phyloP scores from a whole-genome alignment of 2,797 vertebrate species.

The Danio jaintianensis region DNA sequence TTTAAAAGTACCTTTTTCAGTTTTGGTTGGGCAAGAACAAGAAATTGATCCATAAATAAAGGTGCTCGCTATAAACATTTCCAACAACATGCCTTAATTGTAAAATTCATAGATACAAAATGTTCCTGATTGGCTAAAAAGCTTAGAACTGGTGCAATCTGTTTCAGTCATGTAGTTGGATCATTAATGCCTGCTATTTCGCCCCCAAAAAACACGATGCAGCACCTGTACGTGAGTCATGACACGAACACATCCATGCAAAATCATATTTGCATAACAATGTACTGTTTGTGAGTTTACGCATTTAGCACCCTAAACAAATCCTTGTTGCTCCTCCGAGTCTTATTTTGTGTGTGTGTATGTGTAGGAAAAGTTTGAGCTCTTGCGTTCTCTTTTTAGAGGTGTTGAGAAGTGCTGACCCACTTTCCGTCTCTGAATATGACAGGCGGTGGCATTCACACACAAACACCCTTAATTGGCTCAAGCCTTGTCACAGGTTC shows the following conservation, averaged over 20 bases:
- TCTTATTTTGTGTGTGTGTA: slow-evolving; percentile 3
- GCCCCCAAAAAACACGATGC: not conserved
- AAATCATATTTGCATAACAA: slow-evolving; percentile 44
- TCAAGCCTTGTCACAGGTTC: slow-evolving; percentile 67
- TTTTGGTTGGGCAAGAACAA: not conserved
- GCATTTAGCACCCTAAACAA: slow-evolving; percentile 34
- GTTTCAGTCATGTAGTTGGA: not conserved
- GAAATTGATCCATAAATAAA: no score
- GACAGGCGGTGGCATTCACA: slow-evolving; percentile 59
- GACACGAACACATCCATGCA: not conserved
- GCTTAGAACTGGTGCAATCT: not conserved
- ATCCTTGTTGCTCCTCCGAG: not conserved
- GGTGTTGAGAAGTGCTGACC: slow-evolving; percentile 64
- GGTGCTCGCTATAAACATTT: no score
- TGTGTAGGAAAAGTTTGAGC: slow-evolving; percentile 42
- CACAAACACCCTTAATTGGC: slow-evolving; percentile 73
- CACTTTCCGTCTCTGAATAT: slow-evolving; percentile 68
- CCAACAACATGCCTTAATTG: not conserved
- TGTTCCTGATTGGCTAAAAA: not conserved
- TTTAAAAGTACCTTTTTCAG: not conserved
- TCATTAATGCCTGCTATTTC: not conserved
- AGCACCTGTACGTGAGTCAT: not conserved
- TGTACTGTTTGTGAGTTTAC: not conserved
- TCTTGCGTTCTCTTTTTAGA: slow-evolving; percentile 48
- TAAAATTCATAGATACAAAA: not conserved